Conservation (phyloP, 2,113 vertebrate species). For the Gopherus flavomarginatus region DNA sequence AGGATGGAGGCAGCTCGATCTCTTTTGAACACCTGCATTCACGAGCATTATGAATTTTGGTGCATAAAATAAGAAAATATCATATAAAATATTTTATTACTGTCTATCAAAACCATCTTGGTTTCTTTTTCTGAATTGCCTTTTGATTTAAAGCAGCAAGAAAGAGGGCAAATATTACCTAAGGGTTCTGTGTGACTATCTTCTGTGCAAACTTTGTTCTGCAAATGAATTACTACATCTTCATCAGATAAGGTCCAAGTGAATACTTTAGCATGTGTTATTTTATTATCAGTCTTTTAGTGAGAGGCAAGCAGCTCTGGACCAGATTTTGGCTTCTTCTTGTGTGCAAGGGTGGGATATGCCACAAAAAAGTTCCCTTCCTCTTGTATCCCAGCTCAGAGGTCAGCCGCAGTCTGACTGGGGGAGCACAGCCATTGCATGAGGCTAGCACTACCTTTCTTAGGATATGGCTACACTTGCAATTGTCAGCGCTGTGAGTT, state of each 20-base stretch:
- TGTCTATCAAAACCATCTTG: no score
- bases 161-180: no score
- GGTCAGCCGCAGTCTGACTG: background rate
- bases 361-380: background rate
- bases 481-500: no score
- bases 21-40: no score
- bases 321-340: background rate
- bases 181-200: background rate
- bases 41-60: no score
- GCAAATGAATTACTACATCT: background rate
- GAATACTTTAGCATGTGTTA: background rate
- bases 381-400: background rate
- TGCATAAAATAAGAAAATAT: no score
- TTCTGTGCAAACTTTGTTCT: background rate
- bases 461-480: no score
- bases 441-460: background rate
- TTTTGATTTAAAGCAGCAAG: no score
- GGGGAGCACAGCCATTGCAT: background rate
- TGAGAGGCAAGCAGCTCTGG: background rate
- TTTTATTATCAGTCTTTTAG: background rate
- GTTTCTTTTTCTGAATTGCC: no score
- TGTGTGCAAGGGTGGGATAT: background rate
- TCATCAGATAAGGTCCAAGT: background rate
- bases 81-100: no score
- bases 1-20: no score